Conservation (phyloP, 2,113 vertebrate species). For the Tragelaphus imberbis region DNA sequence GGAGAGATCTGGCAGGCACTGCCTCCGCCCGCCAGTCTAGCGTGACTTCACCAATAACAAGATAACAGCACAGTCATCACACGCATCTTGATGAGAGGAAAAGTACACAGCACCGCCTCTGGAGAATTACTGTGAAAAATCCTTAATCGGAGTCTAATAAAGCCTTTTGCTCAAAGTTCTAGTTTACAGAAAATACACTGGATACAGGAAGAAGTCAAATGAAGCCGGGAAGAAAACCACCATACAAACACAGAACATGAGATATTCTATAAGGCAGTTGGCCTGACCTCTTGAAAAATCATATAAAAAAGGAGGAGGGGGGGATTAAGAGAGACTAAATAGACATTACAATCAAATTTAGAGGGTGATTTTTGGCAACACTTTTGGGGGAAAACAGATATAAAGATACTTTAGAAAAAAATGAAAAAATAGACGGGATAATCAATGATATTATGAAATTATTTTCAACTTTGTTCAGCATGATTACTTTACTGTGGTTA, state of each 20-base stretch:
- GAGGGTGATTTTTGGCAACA: neutral
- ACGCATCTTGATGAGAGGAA: neutral
- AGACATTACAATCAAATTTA: neutral
- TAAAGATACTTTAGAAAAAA: neutral
- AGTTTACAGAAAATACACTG: neutral
- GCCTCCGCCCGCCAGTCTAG: neutral
- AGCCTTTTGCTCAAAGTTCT: neutral
- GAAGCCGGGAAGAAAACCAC: neutral
- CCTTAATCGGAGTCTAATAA: neutral
- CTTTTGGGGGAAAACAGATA: neutral
- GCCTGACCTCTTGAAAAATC: neutral
- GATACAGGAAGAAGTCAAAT: neutral
- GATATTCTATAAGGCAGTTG: neutral
- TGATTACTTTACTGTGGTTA: neutral
- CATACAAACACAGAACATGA: neutral
- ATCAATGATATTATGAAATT: neutral
- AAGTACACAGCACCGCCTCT: neutral
- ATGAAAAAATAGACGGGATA: neutral
- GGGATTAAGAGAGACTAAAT: neutral
- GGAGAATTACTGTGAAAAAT: neutral
- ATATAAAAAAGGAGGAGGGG: neutral
- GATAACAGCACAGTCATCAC: neutral
- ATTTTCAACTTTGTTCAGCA: neutral
- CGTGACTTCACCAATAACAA: neutral
- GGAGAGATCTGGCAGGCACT: neutral